A percentile compares a stretch with the other conserved stretches of the same genome.
phyloP scores from a whole-genome alignment of 2,797 vertebrate genomes.

The Scomberomorus guttatus region DNA sequence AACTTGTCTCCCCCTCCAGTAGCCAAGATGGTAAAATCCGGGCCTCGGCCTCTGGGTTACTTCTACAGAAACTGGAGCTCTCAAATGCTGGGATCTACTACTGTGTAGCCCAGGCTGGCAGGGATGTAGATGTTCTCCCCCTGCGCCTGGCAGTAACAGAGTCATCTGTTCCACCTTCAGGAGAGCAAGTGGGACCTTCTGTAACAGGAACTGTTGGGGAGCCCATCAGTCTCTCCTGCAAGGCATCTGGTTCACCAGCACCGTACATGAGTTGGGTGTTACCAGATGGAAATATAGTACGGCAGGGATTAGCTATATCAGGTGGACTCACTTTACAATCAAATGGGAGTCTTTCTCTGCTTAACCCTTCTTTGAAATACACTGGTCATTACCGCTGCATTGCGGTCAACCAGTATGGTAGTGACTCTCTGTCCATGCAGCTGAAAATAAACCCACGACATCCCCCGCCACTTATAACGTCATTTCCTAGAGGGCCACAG shows the following conservation, averaged over 20 bases:
- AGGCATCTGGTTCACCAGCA: constrained; percentile 84
- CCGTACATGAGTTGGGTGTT: constrained; percentile 91
- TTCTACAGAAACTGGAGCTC: constrained; percentile 77
- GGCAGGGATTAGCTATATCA: constrained; percentile 59
- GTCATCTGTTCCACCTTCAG: constrained; percentile 74
- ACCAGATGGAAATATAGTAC: constrained; percentile 85
- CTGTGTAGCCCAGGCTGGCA: constrained; percentile 86
- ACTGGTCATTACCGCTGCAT: constrained; percentile 92
- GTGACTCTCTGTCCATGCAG: constrained; percentile 84
- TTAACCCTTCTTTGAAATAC: constrained; percentile 81
- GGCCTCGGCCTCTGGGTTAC: constrained; percentile 82
- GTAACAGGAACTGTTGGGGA: constrained; percentile 85
- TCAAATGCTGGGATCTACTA: constrained; percentile 91
- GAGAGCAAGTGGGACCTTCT: constrained; percentile 70
- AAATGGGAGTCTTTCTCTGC: constrained; percentile 89
- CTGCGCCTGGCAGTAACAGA: constrained; percentile 87
- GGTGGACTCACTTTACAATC: constrained; percentile 80
- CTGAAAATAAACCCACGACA: constrained; percentile 84
- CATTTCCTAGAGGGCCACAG: constrained; percentile 79
- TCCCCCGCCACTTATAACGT: constrained; percentile 62
- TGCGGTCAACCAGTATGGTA: constrained; percentile 89
- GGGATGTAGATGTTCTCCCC: constrained; percentile 83
- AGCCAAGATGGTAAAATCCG: constrained; percentile 80
- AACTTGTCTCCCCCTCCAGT: constrained; percentile 77
- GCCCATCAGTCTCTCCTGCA: constrained; percentile 86